Base-by-base conservation (phyloP, 2,797 vertebrate species). In the Botia kubotai region DNA sequence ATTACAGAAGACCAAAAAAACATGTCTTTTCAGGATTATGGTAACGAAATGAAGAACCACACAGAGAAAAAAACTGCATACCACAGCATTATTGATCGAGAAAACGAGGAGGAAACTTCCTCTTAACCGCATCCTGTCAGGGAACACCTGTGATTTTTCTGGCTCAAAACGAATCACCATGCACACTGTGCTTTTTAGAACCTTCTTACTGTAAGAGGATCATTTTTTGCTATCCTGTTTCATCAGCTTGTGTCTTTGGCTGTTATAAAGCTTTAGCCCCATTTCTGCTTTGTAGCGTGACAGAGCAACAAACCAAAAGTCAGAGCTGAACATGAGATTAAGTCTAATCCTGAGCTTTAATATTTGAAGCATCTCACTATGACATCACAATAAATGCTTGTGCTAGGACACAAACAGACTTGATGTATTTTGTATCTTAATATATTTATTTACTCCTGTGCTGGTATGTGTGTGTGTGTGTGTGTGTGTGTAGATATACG, bases 261-360 rank as follows among this genome's bases (percentile, higher is more conserved):
- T 62, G 23, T 29, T 19, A 8, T 26, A 67, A 43, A 77, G 36
- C 21, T 39, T 43, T 58, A 77, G 6, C 53, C 11, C 1, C 16
- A 6, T 70, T 53, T 58, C 65, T 48, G 75, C 65, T 69, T 69
- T 50, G 21, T 29, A 58, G 53, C 19, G 13, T 68, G 75, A 77
- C 52, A 69, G 4, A 14, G 23, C 76, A 70, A 69, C 11, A 60
- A 60, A 69, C 5, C 33, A n/a, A 46, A 69, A 48, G 13, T 48
- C 21, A 36, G 4, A n/a, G 60, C 55, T 60, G 46, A 50, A 16
- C 76, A 70, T 50, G n/a, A 50, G 53, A 70, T 50, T 70, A 50
- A 48, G 39, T 78, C 26, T 70, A 78, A 78, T 62, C 55, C 66
- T 48, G 7, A 19, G 6, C 14, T 57, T 68, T 77, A 52, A 33